Evolutionary conservation across 2,113 vertebrate genomes (phyloP).

Genomic region (Hylia prasina): DNA sequence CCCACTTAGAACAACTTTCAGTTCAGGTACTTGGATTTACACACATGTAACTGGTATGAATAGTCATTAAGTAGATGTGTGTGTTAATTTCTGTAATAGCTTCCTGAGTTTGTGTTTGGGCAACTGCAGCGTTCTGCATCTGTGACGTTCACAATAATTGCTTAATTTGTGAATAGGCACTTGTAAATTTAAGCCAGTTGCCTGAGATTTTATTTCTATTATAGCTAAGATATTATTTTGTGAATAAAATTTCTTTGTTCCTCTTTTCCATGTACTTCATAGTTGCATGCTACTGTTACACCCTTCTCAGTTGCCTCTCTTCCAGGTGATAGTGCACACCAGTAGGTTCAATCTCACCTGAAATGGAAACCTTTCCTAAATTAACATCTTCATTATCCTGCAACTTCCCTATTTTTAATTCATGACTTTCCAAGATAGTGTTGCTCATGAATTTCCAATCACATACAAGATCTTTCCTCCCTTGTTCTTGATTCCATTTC

Average conservation of each 20-base stretch:
- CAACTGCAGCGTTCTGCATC: background rate
- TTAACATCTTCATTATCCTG: background rate
- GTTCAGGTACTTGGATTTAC: background rate
- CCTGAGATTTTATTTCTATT: background rate
- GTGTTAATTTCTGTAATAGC: background rate
- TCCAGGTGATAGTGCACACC: background rate
- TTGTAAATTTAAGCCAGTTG: background rate
- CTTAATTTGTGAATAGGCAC: background rate
- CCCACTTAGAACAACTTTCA: background rate
- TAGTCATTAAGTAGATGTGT: fast-evolving
- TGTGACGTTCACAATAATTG: background rate
- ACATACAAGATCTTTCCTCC: background rate
- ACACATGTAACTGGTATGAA: background rate
- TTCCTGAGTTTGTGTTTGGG: background rate
- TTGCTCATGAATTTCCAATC: background rate
- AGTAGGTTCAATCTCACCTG: background rate
- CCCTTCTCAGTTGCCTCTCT: background rate
- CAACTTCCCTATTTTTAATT: background rate
- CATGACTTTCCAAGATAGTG: background rate
- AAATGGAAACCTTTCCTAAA: background rate
- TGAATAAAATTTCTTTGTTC: background rate
- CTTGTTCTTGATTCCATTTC: background rate
- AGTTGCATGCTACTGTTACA: fast-evolving
- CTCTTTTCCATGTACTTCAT: background rate
- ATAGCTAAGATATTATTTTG: background rate